phyloP scores from a whole-genome alignment of 2,888 invertebrate genomes.

The Andricus curvator region DNA sequence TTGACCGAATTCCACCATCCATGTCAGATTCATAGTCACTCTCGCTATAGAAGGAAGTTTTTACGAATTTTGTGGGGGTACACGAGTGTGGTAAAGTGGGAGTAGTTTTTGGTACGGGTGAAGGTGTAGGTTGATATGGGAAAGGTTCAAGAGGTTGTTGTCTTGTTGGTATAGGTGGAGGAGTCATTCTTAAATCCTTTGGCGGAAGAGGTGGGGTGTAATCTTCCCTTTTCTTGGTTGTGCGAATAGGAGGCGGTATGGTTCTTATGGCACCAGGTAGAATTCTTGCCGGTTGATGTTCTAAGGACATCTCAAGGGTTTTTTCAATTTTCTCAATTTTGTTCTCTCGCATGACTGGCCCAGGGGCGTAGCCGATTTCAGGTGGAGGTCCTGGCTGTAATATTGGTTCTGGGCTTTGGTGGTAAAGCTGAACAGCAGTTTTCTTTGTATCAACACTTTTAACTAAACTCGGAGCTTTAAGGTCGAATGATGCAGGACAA shows the following conservation, averaged over 20 bases:
- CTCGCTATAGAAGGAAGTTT: conserved; percentile 80
- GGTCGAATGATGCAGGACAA: conserved; percentile 77
- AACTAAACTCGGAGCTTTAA: conserved; percentile 80
- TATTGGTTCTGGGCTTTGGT: conserved; percentile 63
- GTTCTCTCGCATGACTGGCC: conserved; percentile 79
- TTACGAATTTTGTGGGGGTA: conserved; percentile 81
- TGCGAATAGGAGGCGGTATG: conserved; percentile 79
- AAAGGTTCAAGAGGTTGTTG: conserved; percentile 74
- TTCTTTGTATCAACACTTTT: conserved; percentile 71
- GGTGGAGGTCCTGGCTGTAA: conserved; percentile 84
- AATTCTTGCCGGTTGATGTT: conserved; percentile 80
- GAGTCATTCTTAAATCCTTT: conserved; percentile 67
- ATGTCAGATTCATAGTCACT: conserved; percentile 86
- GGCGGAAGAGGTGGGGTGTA: conserved; percentile 77
- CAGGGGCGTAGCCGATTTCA: conserved; percentile 83
- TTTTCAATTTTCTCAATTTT: conserved; percentile 80
- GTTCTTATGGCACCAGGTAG: conserved; percentile 81
- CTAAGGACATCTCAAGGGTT: conserved; percentile 79
- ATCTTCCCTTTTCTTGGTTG: conserved; percentile 70
- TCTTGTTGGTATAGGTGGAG: conserved; percentile 77
- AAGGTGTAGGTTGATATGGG: conserved; percentile 76
- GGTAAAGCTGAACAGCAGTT: conserved; percentile 61
- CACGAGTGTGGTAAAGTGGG: not conserved
- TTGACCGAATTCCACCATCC: conserved; percentile 78
- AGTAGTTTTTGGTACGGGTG: conserved; percentile 74